Base-by-base conservation (phyloP, 2,888 invertebrate species). In the Drosophila atroscutellata region DNA sequence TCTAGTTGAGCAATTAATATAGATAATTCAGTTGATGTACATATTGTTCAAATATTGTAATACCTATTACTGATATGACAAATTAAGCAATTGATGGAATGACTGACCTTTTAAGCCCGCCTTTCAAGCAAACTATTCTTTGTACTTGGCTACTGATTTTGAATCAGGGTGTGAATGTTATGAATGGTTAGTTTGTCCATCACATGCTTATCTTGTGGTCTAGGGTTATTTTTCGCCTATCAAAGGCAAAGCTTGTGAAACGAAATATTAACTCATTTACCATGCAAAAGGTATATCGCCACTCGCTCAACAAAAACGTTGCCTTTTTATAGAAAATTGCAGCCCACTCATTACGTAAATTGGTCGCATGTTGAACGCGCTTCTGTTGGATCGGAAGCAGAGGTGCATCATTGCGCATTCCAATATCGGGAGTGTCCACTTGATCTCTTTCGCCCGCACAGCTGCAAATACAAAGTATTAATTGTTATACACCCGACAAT, bases 291-390 rank as follows among this genome's bases (percentile, higher is more conserved):
- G 91, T 74, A 62, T 91, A 92, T 0, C 80, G 45, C 89, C 89
- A 91, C 67, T 92, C 89, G 47, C 86, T 90, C 52, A 68, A 69
- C 9, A 93, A 37, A 76, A 91, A 93, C 24, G 91, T 87, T 0
- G 67, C 60, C 64, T 93, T 93, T 66, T 93, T 93, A 66, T 93
- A 93, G 20, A 91, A 90, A 20, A 93, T 82, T 1, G 93, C 93
- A 2, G 60, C 24, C 52, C 86, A 86, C 49, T 92, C 91, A 55
- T 91, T 86, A 26, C 62, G 70, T 60, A 80, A 78, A 56, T 63
- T 56, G 3, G 86, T 72, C 1, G 26, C 49, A n/a, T 80, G 58
- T 34, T 68, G 51, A 24, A 86, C 57, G 11, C 83, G 72, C 54
- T 87, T 67, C 62, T 91, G 90, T 13, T 81, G 83, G 32, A 24